Percentiles rank a stretch among this genome's conserved stretches.
Evolutionary conservation across 1,140 invertebrate species (phyloP).

Genomic region (Pseudachorutes palmiensis): DNA sequence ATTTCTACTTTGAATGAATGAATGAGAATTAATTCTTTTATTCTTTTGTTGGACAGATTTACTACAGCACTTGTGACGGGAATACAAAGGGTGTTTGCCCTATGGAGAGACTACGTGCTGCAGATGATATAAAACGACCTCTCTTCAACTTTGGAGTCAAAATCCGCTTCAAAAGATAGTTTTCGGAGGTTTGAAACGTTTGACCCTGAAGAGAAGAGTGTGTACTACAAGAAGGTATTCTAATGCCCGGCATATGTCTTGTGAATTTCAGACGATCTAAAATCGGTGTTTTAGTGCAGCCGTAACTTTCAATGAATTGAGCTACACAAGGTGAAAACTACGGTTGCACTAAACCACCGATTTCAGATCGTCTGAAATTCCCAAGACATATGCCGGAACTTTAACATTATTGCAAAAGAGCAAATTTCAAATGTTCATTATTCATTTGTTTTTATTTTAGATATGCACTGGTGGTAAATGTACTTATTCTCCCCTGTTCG

Average conservation of each 20-base stretch:
- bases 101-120: not conserved
- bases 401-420: no score
- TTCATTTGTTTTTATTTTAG: not conserved
- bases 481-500: not conserved
- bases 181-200: not conserved
- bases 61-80: not conserved
- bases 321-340: no score
- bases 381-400: no score
- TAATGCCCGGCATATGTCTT: not conserved
- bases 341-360: no score
- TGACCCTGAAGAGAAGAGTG: not conserved
- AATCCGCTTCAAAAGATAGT: not conserved
- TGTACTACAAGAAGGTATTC: not conserved
- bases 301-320: no score
- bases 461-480: not conserved
- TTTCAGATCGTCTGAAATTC: no score
- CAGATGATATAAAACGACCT: not conserved
- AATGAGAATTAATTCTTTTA: not conserved
- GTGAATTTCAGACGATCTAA: no score
- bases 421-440: not conserved
- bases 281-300: no score
- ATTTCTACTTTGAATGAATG: no score
- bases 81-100: not conserved
- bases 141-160: not conserved
- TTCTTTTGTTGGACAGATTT: not conserved